phyloP scores from a whole-genome alignment of 2,888 invertebrate species.

The Hesperia comma region DNA sequence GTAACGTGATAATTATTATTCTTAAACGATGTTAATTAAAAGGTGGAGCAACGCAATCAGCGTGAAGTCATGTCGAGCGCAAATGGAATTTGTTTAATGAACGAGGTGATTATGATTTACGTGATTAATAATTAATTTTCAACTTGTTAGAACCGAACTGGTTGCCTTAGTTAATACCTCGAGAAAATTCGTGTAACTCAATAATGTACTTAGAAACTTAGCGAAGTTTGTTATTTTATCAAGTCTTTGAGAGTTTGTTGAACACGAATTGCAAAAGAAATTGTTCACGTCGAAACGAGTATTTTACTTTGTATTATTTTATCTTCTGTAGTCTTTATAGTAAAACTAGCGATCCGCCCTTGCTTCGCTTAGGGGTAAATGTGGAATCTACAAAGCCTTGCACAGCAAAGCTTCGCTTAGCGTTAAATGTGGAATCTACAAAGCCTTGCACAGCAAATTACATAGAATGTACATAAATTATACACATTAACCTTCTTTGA shows the following conservation, averaged over 20 bases:
- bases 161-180: not conserved
- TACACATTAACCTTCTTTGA: no score
- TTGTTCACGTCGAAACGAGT: not conserved
- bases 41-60: not conserved
- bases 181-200: not conserved
- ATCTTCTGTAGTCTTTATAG: not conserved
- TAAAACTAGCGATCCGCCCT: no score
- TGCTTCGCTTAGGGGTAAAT: no score
- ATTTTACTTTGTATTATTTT: not conserved
- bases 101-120: not conserved
- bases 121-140: not conserved
- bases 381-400: no score
- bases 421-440: no score
- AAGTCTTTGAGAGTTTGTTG: not conserved
- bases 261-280: not conserved
- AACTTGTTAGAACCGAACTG: not conserved
- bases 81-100: slow-evolving; percentile 1
- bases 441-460: no score
- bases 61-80: not conserved
- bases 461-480: no score
- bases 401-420: no score
- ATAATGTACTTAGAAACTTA: not conserved
- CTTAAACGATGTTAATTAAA: not conserved
- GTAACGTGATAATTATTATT: not conserved
- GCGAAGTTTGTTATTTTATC: not conserved